Evolutionary conservation across 1,140 invertebrate genomes (phyloP), one percentile per base, ranked within the genome.

Genomic region (Cyphomyrmex costatus): DNA sequence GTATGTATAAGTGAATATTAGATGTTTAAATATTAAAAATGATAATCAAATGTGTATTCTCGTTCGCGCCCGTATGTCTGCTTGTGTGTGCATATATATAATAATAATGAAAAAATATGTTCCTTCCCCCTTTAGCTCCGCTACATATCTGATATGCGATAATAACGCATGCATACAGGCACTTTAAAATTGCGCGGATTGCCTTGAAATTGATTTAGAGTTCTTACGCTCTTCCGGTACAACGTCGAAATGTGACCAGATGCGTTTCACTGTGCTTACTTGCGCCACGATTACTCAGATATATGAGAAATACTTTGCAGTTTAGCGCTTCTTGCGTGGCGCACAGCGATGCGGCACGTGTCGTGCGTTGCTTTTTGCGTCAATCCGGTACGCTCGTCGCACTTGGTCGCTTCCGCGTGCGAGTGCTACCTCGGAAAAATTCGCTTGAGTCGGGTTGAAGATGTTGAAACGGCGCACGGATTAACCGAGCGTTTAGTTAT

Each of bases 171-270:
- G 63, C 49, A 73, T 70, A 49, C 68, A 27, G 53, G 14, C 8
- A 2, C 24, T 33, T 46, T 5, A 27, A 83, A 73, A 61, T 83
- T 73, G 36, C 68, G 19, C 68, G 68, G 24, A 73, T 49, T 60
- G 51, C 36, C 24, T 58, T 49, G 68, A 73, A 83, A 83, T 73
- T 60, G 79, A 60, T 60, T 58, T 60, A 58, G 60, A 24, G 12
- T 33, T 82, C 66, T 82, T 73, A 73, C 51, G 79, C 8, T 83
- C 79, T 83, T 83, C 79, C 79, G 79, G 79, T 83, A 83, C 79
- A 83, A 83, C 79, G 68, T 83, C 79, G 79, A 83, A 83, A 83
- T 83, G 36, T 74, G 79, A 74, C 53, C 53, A 74, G 68, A 83
- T 74, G 36, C 68, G 56, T 60, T 53, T 68, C 65, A 21, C 27